Evolutionary conservation across 2,888 invertebrate genomes (phyloP), one percentile per base, ranked within the genome.

Genomic region (Arctia plantaginis): DNA sequence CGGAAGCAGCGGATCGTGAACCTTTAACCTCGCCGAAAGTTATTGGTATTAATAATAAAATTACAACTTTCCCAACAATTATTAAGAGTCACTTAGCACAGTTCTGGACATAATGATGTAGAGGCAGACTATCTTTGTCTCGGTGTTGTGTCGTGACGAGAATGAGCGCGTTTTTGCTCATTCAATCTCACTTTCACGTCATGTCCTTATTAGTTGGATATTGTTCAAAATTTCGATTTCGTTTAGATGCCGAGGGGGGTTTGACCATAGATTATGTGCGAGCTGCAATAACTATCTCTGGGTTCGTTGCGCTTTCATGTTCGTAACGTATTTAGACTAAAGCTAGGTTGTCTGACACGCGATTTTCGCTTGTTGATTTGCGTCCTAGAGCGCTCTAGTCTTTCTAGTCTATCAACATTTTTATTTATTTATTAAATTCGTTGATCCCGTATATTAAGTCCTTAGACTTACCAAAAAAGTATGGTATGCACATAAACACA

Each of bases 151-250:
- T 81, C 86, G 86, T 84, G 85, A 86, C 77, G 82, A 55, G 81
- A 83, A 71, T 78, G 80, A 80, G 80, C 80, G 88, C 89, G 89
- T 91, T 91, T 84, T 90, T 90, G 90, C 84, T 85, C 77, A 84
- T 85, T 82, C 86, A 85, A 86, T 86, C 86, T 88, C 86, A 91
- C 94, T 94, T 93, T 94, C 94, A 91, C 93, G 91, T 83, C 87
- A 88, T 89, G 91, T 93, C 94, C 93, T 93, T 93, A 92, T 92
- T 92, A 89, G 89, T 88, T 85, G 86, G 87, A 91, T 93, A 92
- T 90, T 93, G 92, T 92, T 90, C 88, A 84, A 84, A 85, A 87
- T 92, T 92, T 93, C 92, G 90, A 88, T 93, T 92, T 92, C 92
- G 83, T 91, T 90, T 71, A 76, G 85, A 80, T 82, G 88, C 87